These are phyloP conservation scores for Psettodes erumei DNA, from an alignment of 2,113 vertebrate genomes.

Conservation along the genomic window DNA sequence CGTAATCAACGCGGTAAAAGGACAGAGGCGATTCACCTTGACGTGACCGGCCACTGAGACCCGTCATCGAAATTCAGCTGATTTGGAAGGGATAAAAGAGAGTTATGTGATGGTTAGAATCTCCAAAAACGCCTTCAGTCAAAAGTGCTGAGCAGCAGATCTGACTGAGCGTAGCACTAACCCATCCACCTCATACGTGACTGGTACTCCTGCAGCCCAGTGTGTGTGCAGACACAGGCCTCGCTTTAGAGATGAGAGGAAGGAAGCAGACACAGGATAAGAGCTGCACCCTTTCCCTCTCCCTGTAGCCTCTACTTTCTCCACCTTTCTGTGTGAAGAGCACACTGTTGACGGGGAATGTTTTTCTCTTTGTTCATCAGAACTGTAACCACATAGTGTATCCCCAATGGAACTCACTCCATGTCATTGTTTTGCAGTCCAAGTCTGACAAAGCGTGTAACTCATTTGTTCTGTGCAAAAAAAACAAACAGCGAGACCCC, in stretches of 20 bases:
- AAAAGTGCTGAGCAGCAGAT: constrained; percentile 63
- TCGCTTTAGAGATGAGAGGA: constrained; percentile 76
- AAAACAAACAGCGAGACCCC: neutral
- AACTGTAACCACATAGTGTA: too few relatives aligned
- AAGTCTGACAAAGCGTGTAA: neutral
- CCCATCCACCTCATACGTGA: constrained; percentile 28
- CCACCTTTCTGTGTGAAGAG: neutral
- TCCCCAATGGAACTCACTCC: neutral
- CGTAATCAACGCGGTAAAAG: neutral
- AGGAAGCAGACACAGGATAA: constrained; percentile 80
- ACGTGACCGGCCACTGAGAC: neutral
- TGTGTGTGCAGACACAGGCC: constrained; percentile 29
- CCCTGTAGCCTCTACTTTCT: constrained; percentile 57
- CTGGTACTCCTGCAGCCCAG: constrained; percentile 25
- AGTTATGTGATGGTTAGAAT: neutral
- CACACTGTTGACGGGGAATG: neutral
- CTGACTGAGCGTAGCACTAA: constrained; percentile 36
- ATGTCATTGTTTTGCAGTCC: too few relatives aligned
- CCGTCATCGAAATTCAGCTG: neutral
- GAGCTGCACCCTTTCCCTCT: constrained; percentile 81
- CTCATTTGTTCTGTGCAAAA: neutral
- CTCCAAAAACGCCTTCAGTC: constrained; percentile 15
- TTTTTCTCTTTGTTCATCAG: neutral
- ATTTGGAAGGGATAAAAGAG: neutral
- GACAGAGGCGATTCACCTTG: neutral